Percentiles rank a stretch among this genome's conserved stretches.
Evolutionary conservation across 2,797 vertebrate species (phyloP).

Genomic region (Syncerus caffer): DNA sequence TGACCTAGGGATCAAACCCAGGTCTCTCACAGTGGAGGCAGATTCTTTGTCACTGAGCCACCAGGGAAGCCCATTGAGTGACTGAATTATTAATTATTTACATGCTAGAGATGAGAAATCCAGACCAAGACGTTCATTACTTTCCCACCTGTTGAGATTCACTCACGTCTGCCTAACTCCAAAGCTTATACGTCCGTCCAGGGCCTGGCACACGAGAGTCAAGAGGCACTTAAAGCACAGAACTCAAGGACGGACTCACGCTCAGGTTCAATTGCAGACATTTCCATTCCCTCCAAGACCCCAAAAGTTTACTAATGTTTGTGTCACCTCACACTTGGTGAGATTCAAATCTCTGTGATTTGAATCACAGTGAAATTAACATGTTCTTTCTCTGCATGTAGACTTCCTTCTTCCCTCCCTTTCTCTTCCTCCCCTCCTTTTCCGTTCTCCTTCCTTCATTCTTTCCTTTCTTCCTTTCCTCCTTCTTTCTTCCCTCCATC

Average conservation of each 20-base stretch:
- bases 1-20: neutral
- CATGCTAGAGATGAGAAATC: neutral
- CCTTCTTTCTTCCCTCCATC: neutral
- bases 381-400: neutral
- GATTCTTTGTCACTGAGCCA: neutral
- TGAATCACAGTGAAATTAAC: neutral
- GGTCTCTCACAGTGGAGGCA: neutral
- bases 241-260: neutral
- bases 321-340: neutral
- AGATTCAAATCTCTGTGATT: neutral
- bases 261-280: neutral
- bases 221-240: neutral
- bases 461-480: neutral
- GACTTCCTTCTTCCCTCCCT: no score
- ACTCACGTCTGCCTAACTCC: neutral
- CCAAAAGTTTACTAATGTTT: neutral
- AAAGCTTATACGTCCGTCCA: neutral
- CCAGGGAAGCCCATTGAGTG: neutral
- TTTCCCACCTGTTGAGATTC: neutral
- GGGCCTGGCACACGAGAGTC: neutral
- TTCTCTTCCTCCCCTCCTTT: neutral
- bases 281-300: neutral
- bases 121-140: neutral
- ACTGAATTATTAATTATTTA: neutral
- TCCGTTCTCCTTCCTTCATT: neutral